Base-by-base conservation (phyloP, 1,140 invertebrate species). In the Anoplolepis gracilipes region DNA sequence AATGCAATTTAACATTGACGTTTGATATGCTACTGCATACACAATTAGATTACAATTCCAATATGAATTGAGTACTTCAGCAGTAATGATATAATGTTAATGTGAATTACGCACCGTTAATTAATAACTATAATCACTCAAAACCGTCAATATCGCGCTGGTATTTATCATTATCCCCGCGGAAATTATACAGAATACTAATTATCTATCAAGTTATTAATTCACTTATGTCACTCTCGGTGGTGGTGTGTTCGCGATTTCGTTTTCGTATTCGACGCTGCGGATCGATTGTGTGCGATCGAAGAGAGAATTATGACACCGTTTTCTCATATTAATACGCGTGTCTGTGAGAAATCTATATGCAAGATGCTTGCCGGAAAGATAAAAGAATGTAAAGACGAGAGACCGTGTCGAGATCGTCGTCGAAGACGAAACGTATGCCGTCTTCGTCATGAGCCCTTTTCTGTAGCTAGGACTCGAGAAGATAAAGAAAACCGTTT, bases 401-500 rank as follows among this genome's bases (percentile, higher is more conserved):
- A 42, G 25, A 55, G 55, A 33, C n/a, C n/a, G n/a, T n/a, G n/a
- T n/a, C n/a, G n/a, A n/a, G n/a, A n/a, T n/a, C n/a, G n/a, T n/a
- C n/a, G n/a, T n/a, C n/a, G n/a, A n/a, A n/a, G n/a, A n/a, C n/a
- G n/a, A n/a, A n/a, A n/a, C 11, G 39, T 19, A 11, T 49, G 46
- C 72, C 42, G 49, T 36, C 67, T 25, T 30, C 28, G 62, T 81
- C 76, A 67, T 62, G 73, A 62, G 75, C 53, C 46, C 75, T 55
- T 82, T 75, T 81, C 78, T 57, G 25, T 25, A 59, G 13, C 61
- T 28, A 39, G 36, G 53, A 59, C 59, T 81, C 53, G 28, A 33
- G 49, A 55, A 88, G 92, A 93, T 93, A 94, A 94, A 93, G 93
- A 93, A 93, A 93, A 91, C 91, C 92, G 91, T 94, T 94, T 94